phyloP scores from a whole-genome alignment of 1,140 invertebrate species.

The Eriosoma lanigerum region DNA sequence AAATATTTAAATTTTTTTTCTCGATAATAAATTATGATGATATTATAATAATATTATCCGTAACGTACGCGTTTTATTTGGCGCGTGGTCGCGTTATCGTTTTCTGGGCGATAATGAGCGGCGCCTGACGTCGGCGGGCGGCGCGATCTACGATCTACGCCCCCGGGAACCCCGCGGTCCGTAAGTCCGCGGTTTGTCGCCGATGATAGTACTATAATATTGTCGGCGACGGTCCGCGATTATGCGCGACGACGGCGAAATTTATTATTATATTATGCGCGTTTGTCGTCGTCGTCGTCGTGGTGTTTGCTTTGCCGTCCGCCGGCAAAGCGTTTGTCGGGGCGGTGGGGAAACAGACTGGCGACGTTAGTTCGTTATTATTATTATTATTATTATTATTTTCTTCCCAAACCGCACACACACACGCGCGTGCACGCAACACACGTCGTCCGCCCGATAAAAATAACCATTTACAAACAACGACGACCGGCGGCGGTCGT shows the following conservation, averaged over 20 bases:
- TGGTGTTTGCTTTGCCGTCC: neutral
- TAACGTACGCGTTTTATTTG: neutral
- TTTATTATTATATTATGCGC: neutral
- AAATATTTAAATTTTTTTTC: too few species aligned
- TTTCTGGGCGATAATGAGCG: constrained; percentile 50
- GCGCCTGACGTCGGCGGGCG: constrained; percentile 42
- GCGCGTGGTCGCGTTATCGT: constrained; percentile 26
- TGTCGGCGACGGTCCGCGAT: neutral
- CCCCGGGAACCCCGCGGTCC: neutral
- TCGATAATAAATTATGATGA: too few species aligned
- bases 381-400: neutral
- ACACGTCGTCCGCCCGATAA: constrained; percentile 53
- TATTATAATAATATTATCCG: neutral
- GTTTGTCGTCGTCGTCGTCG: neutral
- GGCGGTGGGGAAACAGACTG: constrained; percentile 6
- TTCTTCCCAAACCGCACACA: constrained; percentile 18
- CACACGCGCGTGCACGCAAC: neutral
- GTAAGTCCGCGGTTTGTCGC: too few species aligned
- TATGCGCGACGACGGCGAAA: neutral
- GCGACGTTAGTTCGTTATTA: constrained; percentile 19
- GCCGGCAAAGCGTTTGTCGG: too few species aligned
- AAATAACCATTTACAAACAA: constrained; percentile 57
- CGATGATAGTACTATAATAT: neutral
- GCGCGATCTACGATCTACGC: neutral
- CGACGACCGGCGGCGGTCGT: constrained; percentile 21